Base-by-base conservation (phyloP, 2,888 invertebrate genomes). In the Pyrochroa serraticornis region DNA sequence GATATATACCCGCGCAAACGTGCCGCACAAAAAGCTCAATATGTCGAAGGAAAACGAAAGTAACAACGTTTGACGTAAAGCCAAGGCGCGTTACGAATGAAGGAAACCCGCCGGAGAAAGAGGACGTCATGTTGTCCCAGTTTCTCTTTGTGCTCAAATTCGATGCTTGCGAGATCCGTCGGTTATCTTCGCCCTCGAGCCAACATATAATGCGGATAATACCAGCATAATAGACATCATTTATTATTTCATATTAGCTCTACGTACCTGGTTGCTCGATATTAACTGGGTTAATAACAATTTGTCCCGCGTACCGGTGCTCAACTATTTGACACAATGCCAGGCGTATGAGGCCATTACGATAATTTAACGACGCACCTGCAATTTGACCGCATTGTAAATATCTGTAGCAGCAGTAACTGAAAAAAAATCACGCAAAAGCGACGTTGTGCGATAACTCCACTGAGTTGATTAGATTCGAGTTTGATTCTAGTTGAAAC, bases 131-230 rank as follows among this genome's bases (percentile, higher is more conserved):
- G 36, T 9, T 35, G 36, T 35, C 36, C 49, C 33, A 41, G 49
- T 36, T 52, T 38, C 39, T 39, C 52, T 52, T 45, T 52, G 45
- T 52, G 39, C 39, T 9, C 36, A 35, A 35, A 35, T 35, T 35
- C 14, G 9, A 12, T 36, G 36, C 37, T 41, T 42, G 14, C 34
- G 31, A 52, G 32, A 50, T 41, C 42, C 33, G 13, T 7, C 32
- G 22, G 41, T 47, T 47, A 54, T 54, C 46, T 44, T 36, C 34
- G 37, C 36, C 33, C 43, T 35, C 22, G 38, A 47, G 44, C 43
- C 52, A 46, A 39, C 46, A 36, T 43, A 38, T 47, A 58, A 46
- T 58, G 51, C 51, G 50, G 57, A 51, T 57, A 57, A 57, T 51
- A 44, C 56, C 8, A 33, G 36, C 38, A 38, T 56, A 43, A 55